A percentile compares a stretch with the other conserved stretches of the same genome.
phyloP scores from a whole-genome alignment of 1,140 invertebrate genomes.

The Magallana ariakensis region DNA sequence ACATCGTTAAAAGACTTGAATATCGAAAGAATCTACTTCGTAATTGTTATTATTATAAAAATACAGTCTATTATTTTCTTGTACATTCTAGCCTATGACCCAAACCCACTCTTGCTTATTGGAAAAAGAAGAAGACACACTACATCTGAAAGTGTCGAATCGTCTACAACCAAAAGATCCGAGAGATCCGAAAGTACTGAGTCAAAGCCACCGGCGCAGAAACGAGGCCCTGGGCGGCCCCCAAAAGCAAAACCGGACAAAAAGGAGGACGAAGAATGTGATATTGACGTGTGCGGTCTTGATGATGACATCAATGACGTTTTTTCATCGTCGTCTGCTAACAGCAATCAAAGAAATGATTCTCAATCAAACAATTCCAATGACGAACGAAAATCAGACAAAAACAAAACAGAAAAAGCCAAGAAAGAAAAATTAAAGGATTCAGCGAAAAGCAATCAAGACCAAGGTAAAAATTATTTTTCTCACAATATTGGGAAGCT shows the following conservation, averaged over 20 bases:
- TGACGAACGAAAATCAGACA: constrained; percentile 38
- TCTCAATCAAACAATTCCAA: background rate
- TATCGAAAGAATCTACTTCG: background rate
- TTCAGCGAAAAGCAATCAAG: constrained; percentile 30
- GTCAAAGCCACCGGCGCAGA: constrained; percentile 44
- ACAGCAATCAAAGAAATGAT: constrained; percentile 32
- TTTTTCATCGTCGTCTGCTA: constrained; percentile 40
- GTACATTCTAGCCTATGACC: constrained; percentile 81
- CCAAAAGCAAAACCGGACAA: constrained; percentile 59
- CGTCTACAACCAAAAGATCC: constrained; percentile 46
- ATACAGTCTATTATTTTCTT: background rate
- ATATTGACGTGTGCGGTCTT: constrained; percentile 61
- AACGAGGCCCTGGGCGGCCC: constrained; percentile 64
- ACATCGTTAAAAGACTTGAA: too few species aligned
- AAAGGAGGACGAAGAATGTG: constrained; percentile 57
- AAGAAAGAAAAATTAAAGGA: background rate
- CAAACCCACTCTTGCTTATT: constrained; percentile 87
- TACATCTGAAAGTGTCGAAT: constrained; percentile 76
- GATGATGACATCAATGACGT: constrained; percentile 59
- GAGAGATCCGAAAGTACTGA: constrained; percentile 37
- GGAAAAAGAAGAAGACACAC: constrained; percentile 86
- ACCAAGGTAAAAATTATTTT: constrained; percentile 56
- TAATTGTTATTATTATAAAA: too few species aligned
- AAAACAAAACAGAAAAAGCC: constrained; percentile 52
- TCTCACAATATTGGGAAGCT: constrained; percentile 7